Evolutionary conservation across 92 coral and sea anemone genomes (phyloP).

Genomic region (Zoanthus sociatus): DNA sequence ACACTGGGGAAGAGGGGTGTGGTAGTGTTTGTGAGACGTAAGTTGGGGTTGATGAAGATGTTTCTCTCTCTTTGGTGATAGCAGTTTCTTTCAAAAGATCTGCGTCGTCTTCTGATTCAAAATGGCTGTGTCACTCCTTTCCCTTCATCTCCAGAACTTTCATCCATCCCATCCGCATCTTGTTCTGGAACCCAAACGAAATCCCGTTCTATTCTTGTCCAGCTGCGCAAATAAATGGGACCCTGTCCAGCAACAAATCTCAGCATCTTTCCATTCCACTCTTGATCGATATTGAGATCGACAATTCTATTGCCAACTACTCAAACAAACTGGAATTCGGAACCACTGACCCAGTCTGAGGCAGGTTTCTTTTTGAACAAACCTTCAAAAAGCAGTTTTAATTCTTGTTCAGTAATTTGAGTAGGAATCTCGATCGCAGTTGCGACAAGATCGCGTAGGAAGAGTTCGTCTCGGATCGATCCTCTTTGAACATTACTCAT

Average conservation of each 20-base stretch:
- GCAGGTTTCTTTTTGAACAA: conserved; percentile 29
- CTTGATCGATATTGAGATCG: background rate
- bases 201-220: background rate
- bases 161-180: conserved; percentile 11
- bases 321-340: background rate
- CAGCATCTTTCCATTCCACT: background rate
- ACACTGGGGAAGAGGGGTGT: background rate
- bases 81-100: conserved; percentile 15
- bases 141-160: background rate
- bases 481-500: no score
- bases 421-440: conserved; percentile 1
- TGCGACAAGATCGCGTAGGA: no score
- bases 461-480: no score
- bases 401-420: conserved; percentile 13
- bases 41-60: background rate
- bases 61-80: conserved; percentile 26
- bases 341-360: background rate
- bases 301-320: background rate
- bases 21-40: conserved; percentile 15
- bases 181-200: background rate
- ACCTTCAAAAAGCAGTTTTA: background rate
- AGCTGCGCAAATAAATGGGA: background rate
- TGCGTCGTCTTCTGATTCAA: conserved; percentile 8
- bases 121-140: background rate
- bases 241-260: conserved; percentile 26